Evolutionary conservation across 2,888 invertebrate species (phyloP), one percentile per base, ranked within the genome.

Genomic region (Lochmaea crataegi): DNA sequence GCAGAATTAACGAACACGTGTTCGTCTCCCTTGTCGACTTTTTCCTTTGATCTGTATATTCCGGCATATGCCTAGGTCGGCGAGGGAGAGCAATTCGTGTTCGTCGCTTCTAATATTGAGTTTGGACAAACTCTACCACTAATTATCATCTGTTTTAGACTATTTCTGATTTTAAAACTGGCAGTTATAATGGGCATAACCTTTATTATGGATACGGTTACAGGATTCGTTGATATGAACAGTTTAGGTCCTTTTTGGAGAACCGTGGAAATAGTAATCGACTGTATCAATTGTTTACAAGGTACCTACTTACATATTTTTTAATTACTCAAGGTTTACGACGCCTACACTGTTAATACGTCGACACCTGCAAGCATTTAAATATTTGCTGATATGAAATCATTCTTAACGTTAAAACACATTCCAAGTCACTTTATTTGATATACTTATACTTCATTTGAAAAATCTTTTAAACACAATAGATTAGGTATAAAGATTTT

Each of bases 111-210:
- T 26, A 26, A 26, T 26, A 26, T 26, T 26, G 4, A 26, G 2
- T 26, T 26, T 26, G 26, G 2, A 26, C 26, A 26, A 26, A 26
- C 4, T 26, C 26, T 26, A 32, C 32, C 0, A 32, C 32, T 32
- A 32, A 32, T 60, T 67, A 45, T 60, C 7, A 51, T 69, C 56
- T 72, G 68, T 87, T 86, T 65, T 85, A 92, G 94, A 82, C 91
- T 94, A 77, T 86, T 90, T 42, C 89, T 94, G 87, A 93, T 93
- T 73, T 88, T 92, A 0, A 94, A 94, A 83, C 86, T 94, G 1
- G 94, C 94, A 87, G 87, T 94, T 74, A 93, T 94, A 61, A 94
- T 94, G 94, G 94, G 94, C 0, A 90, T 94, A 0, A 91, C 92
- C 0, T 94, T 94, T 92, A 86, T 91, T 2, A 88, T 92, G 61